Percentiles rank a stretch among this genome's conserved stretches.
These are phyloP conservation scores for Hypomesus transpacificus DNA, from an alignment of 2,113 vertebrate species.

Conservation along the genomic window DNA sequence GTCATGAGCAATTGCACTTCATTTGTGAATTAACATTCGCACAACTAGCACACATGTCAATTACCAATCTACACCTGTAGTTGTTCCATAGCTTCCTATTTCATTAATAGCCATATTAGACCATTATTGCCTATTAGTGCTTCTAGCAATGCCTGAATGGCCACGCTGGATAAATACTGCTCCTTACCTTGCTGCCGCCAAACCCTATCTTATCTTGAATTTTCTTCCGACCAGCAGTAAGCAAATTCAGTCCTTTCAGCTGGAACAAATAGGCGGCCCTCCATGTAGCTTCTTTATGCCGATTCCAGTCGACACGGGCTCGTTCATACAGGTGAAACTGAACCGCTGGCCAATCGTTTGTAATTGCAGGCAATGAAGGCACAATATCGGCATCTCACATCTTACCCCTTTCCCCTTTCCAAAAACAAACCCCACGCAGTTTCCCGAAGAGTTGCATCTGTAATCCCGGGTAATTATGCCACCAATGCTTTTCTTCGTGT, in stretches of 20 bases:
- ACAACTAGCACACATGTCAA: no score
- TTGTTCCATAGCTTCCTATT: neutral
- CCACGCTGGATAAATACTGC: conserved; percentile 22
- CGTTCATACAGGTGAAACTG: conserved; percentile 61
- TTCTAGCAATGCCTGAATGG: conserved; percentile 1
- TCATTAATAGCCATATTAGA: neutral
- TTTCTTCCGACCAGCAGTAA: conserved; percentile 47
- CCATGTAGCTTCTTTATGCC: conserved; percentile 56
- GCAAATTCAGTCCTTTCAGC: conserved; percentile 48
- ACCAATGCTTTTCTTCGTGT: neutral
- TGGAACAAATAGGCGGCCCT: conserved; percentile 46
- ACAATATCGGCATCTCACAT: conserved; percentile 56
- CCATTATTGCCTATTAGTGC: conserved; percentile 14
- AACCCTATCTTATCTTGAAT: conserved; percentile 61
- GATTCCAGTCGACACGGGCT: conserved; percentile 57
- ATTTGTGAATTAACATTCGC: no score
- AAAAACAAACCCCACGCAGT: conserved; percentile 68
- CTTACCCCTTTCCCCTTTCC: conserved; percentile 49
- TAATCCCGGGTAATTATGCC: neutral
- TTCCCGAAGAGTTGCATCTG: conserved; percentile 55
- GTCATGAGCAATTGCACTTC: no score
- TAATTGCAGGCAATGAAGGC: conserved; percentile 41
- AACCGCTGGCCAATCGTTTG: conserved; percentile 47
- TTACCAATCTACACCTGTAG: no score
- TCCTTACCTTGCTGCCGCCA: conserved; percentile 42